phyloP scores from a whole-genome alignment of 2,113 vertebrate genomes.

The Pimephales promelas region DNA sequence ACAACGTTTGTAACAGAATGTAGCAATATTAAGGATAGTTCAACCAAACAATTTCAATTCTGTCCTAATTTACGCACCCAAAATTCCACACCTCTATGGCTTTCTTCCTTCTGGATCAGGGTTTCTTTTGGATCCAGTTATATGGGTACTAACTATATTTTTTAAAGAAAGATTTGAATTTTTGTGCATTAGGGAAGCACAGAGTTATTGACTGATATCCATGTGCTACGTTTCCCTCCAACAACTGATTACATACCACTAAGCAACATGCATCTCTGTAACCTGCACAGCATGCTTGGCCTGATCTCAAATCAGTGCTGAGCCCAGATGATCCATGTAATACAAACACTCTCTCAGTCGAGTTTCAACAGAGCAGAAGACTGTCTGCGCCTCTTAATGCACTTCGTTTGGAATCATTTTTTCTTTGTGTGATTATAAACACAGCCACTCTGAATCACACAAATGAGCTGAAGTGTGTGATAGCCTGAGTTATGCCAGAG shows the following conservation, averaged over 20 bases:
- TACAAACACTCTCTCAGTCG: not conserved
- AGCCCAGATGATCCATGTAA: conserved; percentile 27
- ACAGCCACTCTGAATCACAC: not conserved
- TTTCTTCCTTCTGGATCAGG: not conserved
- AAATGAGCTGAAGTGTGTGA: not conserved
- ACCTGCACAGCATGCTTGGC: conserved; percentile 6
- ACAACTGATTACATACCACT: not conserved
- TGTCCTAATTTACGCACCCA: not conserved
- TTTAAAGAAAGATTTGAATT: no score
- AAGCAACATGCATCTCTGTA: conserved; percentile 5
- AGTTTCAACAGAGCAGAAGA: conserved; percentile 12
- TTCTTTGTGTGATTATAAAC: conserved; percentile 23
- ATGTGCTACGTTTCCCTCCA: not conserved
- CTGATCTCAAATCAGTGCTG: conserved; percentile 7
- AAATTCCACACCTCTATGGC: not conserved
- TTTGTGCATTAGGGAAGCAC: not conserved
- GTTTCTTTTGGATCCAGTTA: not conserved
- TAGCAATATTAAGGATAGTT: not conserved
- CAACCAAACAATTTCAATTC: not conserved
- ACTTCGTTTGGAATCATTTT: conserved; percentile 3
- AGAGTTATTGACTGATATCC: not conserved
- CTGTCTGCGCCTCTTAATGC: not conserved
- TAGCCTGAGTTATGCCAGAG: no score
- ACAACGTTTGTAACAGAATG: no score
- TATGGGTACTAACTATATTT: no score